These are phyloP conservation scores for Pomatostomus ruficeps DNA, from an alignment of 2,113 vertebrate species.

Conservation along the genomic window DNA sequence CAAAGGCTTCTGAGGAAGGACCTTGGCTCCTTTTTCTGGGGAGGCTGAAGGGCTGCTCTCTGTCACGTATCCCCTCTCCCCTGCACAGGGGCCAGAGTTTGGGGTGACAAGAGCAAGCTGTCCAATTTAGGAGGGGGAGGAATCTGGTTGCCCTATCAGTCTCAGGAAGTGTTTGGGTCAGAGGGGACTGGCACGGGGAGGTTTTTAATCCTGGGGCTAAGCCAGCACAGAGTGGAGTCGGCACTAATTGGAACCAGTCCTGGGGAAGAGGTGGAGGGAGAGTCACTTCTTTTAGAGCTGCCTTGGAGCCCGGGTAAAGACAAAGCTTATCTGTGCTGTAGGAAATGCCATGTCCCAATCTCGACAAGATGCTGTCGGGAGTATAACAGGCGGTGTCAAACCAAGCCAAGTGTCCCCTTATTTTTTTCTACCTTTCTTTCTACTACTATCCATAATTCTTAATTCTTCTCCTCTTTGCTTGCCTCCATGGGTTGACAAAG, in stretches of 20 bases:
- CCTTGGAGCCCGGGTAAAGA: not conserved
- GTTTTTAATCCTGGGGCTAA: slow-evolving; percentile 50
- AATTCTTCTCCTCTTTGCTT: not conserved
- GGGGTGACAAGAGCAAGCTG: not conserved
- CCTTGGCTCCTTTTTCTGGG: not conserved
- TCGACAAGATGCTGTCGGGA: not conserved
- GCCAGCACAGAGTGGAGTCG: not conserved
- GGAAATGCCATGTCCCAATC: not conserved
- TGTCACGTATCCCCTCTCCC: not conserved
- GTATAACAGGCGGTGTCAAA: not conserved
- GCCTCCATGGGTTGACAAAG: not conserved
- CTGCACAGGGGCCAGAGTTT: not conserved
- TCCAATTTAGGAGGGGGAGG: slow-evolving; percentile 5
- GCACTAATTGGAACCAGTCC: slow-evolving; percentile 57
- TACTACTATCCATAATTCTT: not conserved
- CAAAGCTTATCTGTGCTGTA: slow-evolving; percentile 37
- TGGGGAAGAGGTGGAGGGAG: not conserved
- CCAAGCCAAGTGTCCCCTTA: not conserved
- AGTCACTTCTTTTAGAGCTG: not conserved
- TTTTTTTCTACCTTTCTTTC: not conserved
- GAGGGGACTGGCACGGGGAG: not conserved
- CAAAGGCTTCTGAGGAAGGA: not conserved
- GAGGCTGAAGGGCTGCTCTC: not conserved
- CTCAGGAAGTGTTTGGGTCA: slow-evolving; percentile 54
- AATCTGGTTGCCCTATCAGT: not conserved